Evolutionary conservation across 2,797 vertebrate species (phyloP).

Genomic region (Crax fasciolata): DNA sequence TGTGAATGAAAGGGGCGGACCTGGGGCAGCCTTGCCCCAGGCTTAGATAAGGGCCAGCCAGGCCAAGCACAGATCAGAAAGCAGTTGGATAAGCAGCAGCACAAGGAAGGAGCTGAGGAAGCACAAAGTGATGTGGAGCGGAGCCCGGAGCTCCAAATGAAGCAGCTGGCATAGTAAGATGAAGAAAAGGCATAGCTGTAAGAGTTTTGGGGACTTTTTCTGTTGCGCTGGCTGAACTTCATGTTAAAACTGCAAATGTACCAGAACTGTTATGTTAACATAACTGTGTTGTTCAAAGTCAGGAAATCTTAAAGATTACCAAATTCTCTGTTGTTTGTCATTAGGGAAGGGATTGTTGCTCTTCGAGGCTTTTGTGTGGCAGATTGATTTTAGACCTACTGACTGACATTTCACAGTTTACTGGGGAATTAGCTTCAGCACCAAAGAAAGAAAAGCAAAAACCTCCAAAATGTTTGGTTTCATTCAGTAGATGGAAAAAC

Average conservation of each 20-base stretch:
- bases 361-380: not conserved
- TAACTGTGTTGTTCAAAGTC: not conserved
- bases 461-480: not conserved
- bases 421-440: not conserved
- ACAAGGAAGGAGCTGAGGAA: too few species aligned
- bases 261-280: slow-evolving; percentile 5
- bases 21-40: too few species aligned
- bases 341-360: not conserved
- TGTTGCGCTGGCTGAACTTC: not conserved
- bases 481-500: not conserved
- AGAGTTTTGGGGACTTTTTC: too few species aligned
- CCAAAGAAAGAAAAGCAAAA: not conserved
- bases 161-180: too few species aligned
- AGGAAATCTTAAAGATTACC: not conserved
- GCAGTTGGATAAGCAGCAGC: too few species aligned
- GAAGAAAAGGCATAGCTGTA: too few species aligned
- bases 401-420: not conserved
- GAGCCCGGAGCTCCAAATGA: too few species aligned
- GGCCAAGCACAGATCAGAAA: too few species aligned
- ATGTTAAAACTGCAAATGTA: not conserved
- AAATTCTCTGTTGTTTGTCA: not conserved
- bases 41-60: too few species aligned
- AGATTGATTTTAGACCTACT: not conserved
- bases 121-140: too few species aligned
- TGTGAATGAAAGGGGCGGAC: too few species aligned